phyloP scores from a whole-genome alignment of 2,113 vertebrate genomes.

The Lasiurus cinereus region DNA sequence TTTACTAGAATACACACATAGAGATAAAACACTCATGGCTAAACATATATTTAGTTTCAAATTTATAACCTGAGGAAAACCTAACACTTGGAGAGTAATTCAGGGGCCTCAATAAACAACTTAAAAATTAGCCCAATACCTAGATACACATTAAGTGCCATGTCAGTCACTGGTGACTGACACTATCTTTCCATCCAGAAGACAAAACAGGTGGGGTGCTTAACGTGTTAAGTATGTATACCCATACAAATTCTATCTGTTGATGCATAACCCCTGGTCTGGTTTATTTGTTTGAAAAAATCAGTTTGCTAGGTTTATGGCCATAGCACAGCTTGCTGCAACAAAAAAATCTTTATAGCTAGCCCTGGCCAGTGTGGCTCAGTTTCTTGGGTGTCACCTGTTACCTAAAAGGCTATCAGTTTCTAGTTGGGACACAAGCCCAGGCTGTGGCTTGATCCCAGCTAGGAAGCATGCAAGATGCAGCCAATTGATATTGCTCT shows the following conservation, averaged over 20 bases:
- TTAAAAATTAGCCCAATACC: too few species aligned
- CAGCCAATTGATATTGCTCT: neutral
- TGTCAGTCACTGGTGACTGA: too few species aligned
- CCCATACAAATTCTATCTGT: neutral
- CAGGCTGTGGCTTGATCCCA: neutral
- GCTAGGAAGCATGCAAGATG: neutral
- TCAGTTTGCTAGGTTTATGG: constrained; percentile 9
- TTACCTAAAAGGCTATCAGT: too few species aligned
- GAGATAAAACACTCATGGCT: neutral
- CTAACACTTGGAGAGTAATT: neutral
- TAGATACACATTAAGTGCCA: neutral
- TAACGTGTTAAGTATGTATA: neutral
- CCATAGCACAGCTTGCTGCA: neutral
- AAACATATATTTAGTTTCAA: constrained; percentile 1
- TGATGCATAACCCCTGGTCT: neutral
- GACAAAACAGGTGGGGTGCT: too few species aligned
- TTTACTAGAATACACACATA: neutral
- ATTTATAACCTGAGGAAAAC: constrained; percentile 30
- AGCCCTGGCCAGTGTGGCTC: neutral
- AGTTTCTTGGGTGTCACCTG: neutral
- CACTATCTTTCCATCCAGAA: too few species aligned
- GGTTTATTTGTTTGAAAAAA: constrained; percentile 2
- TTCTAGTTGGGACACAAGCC: neutral
- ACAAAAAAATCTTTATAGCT: neutral
- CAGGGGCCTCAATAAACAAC: neutral